Evolutionary conservation across 2,797 vertebrate species (phyloP), one percentile per base, ranked within the genome.

Genomic region (Enteromius fasciolatus): DNA sequence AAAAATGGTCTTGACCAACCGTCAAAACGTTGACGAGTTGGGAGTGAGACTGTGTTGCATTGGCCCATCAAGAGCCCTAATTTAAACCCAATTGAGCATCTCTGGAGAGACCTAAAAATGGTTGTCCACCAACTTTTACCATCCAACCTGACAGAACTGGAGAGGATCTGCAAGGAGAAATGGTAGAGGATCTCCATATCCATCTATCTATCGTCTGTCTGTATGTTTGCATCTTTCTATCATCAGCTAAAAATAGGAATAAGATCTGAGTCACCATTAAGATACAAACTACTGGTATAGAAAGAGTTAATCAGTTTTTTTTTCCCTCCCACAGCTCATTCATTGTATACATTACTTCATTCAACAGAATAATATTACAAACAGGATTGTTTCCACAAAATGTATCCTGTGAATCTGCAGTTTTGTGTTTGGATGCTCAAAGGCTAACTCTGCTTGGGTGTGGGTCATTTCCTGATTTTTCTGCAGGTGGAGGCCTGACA

Each of bases 401-500:
- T 52, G 23, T 39, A 63, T 2, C n/a, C 23, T 15, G 36, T 57
- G 31, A 52, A 52, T 15, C 20, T 12, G 10, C 28, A 31, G 23
- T 72, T 69, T 44, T 31, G 28, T 66, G 20, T 81, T 81, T 64
- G 57, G 28, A 33, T 2, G n/a, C 18, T 74, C 41, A 73, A 61
- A 39, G 9, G 12, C 80, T 64, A 52, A 59, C 86, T 83, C 79
- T 78, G 31, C 20, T 36, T 80, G 81, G 85, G 85, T 86, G 87
- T 87, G 69, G 83, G 76, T 84, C 44, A 59, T 59, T 88, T 86
- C 78, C 63, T 85, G 33, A 59, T 87, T 82, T 82, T 84, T 63
- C 76, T 93, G 90, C 94, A 95, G 93, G 94, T 94, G 89, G 89
- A 91, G 93, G 92, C 94, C 92, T 95, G 95, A 95, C 91, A 94